Conservation (phyloP, 2,113 vertebrate genomes). For the Petaurus breviceps region DNA sequence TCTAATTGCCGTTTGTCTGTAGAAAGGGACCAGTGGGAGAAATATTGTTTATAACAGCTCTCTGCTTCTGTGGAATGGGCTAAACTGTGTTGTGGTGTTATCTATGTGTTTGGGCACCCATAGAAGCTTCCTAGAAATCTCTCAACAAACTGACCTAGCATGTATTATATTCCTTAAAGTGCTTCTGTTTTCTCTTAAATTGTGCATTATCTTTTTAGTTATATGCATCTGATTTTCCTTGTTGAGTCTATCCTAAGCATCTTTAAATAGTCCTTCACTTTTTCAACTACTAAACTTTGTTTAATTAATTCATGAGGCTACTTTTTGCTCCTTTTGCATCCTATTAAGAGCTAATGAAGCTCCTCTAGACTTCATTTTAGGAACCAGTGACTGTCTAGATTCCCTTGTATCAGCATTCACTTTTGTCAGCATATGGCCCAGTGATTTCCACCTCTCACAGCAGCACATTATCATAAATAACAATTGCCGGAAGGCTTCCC, state of each 20-base stretch:
- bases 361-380: conserved; percentile 57
- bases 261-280: neutral
- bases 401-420: conserved; percentile 28
- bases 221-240: neutral
- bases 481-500: neutral
- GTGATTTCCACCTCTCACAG: neutral
- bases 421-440: neutral
- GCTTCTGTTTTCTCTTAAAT: neutral
- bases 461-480: neutral
- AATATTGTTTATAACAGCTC: neutral
- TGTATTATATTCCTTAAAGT: neutral
- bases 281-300: conserved; percentile 8
- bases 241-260: neutral
- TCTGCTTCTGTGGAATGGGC: neutral
- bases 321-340: neutral
- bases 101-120: neutral
- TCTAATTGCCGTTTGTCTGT: neutral
- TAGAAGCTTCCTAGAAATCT: neutral
- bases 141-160: neutral
- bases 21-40: neutral
- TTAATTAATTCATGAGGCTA: conserved; percentile 28
- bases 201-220: neutral
- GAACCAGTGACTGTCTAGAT: conserved; percentile 41
- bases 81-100: neutral
- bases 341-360: conserved; percentile 69